phyloP scores from a whole-genome alignment of 2,797 vertebrate species.

The Botia kubotai region DNA sequence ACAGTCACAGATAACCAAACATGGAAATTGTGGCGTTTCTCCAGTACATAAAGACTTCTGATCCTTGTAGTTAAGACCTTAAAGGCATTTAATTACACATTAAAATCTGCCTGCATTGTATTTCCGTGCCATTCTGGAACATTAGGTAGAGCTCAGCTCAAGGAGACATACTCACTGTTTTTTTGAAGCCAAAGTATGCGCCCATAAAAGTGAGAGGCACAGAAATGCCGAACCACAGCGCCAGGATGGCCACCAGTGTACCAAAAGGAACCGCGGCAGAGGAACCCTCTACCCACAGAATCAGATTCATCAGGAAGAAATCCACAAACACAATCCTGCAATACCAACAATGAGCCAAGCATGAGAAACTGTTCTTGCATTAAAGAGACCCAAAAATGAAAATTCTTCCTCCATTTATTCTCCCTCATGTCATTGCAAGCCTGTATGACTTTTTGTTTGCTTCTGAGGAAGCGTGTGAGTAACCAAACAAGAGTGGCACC shows the following conservation, averaged over 20 bases:
- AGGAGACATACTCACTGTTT: slow-evolving; percentile 77
- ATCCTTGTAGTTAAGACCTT: background rate
- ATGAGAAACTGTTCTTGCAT: background rate
- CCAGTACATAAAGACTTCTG: background rate
- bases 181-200: slow-evolving; percentile 91
- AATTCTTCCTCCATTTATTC: background rate
- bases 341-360: background rate
- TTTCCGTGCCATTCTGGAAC: background rate
- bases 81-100: background rate
- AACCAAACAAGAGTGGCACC: too few relatives aligned
- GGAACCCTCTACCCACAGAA: slow-evolving; percentile 90
- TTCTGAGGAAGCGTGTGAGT: too few relatives aligned
- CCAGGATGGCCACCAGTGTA: slow-evolving; percentile 86
- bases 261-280: slow-evolving; percentile 90
- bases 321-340: slow-evolving; percentile 90
- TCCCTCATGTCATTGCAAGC: too few relatives aligned
- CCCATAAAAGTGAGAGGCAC: slow-evolving; percentile 89
- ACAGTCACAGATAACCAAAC: slow-evolving; percentile 1
- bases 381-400: too few relatives aligned
- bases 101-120: background rate
- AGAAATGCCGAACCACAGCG: slow-evolving; percentile 92
- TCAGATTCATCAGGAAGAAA: slow-evolving; percentile 94
- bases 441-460: too few relatives aligned
- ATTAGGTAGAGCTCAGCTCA: background rate
- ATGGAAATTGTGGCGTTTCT: background rate